Evolutionary conservation across 35 echinoderm and acorn worm genomes (phyloP), one percentile per base, ranked within the genome.

Genomic region (Nesometra sesokonis): DNA sequence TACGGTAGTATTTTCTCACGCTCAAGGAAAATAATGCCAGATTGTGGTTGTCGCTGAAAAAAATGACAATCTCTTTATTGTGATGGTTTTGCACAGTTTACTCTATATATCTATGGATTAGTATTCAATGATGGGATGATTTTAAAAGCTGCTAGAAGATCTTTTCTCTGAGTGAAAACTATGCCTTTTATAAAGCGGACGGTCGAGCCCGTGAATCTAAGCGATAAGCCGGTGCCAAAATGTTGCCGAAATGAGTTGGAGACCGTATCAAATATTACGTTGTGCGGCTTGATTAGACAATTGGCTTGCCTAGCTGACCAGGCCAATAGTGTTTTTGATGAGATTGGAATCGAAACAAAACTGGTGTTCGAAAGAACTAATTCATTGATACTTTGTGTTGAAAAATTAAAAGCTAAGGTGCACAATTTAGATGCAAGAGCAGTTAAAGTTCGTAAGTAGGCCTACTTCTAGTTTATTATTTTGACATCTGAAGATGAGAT

Each of bases 401-500:
- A 77, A 13, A 87, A 85, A 82, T 82, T 97, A 32, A 88, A 88
- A 79, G 94, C 93, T 77, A 46, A 79, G 39, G 80, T 93, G 37
- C 79, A 82, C 32, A 97, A 87, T 80, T 86, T 97, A 39, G 94
- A 97, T 84, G 94, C 94, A 29, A 90, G 94, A 88, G 88, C 94
- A 35, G 94, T 97, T 7, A 85, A 84, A 97, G 94, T 97, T 89
- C 94, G 94, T 97, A 93, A 97, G 94, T 97, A 90, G n/a, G n/a
- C n/a, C n/a, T n/a, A n/a, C n/a, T n/a, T n/a, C n/a, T n/a, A n/a
- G n/a, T n/a, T n/a, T n/a, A n/a, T n/a, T n/a, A n/a, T n/a, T n/a
- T n/a, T n/a, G n/a, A n/a, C n/a, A n/a, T n/a, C n/a, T n/a, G n/a
- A n/a, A n/a, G n/a, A n/a, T n/a, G n/a, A n/a, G n/a, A n/a, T n/a